phyloP scores from a whole-genome alignment of 2,888 invertebrate species.

The Ellobium chinense region DNA sequence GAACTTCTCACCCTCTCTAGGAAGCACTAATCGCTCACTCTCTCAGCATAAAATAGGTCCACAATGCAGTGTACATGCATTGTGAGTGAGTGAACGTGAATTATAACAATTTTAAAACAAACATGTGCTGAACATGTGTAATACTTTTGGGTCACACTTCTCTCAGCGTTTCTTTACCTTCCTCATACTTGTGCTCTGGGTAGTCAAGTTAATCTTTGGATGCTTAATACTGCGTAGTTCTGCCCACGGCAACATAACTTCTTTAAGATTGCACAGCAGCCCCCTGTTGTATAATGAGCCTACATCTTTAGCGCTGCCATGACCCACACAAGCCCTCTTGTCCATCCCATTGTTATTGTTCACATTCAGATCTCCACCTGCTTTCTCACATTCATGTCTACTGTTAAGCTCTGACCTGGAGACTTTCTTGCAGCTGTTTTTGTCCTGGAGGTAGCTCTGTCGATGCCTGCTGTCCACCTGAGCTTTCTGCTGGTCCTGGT shows the following conservation, averaged over 20 bases:
- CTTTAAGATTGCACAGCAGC: slow-evolving; percentile 62
- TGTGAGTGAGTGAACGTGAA: no score
- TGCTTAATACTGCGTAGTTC: slow-evolving; percentile 22
- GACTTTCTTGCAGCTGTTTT: slow-evolving; percentile 4
- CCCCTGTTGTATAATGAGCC: slow-evolving; percentile 60
- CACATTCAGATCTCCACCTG: not conserved
- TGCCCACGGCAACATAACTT: slow-evolving; percentile 64
- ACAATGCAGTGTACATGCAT: no score
- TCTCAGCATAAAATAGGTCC: no score
- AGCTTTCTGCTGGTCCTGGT: not conserved
- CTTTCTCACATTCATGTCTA: not conserved
- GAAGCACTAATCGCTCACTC: no score
- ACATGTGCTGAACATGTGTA: no score
- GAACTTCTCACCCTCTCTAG: no score
- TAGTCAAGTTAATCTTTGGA: not conserved
- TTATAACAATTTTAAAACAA: no score
- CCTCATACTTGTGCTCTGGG: not conserved
- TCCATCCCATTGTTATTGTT: slow-evolving; percentile 32
- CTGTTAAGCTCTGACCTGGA: not conserved
- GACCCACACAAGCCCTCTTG: no score
- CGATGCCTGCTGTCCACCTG: not conserved
- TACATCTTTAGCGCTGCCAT: not conserved
- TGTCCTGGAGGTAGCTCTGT: slow-evolving; percentile 1
- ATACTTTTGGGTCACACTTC: no score
- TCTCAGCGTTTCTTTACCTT: not conserved